Conservation (phyloP, 2,797 vertebrate species). For the Miichthys miiuy region DNA sequence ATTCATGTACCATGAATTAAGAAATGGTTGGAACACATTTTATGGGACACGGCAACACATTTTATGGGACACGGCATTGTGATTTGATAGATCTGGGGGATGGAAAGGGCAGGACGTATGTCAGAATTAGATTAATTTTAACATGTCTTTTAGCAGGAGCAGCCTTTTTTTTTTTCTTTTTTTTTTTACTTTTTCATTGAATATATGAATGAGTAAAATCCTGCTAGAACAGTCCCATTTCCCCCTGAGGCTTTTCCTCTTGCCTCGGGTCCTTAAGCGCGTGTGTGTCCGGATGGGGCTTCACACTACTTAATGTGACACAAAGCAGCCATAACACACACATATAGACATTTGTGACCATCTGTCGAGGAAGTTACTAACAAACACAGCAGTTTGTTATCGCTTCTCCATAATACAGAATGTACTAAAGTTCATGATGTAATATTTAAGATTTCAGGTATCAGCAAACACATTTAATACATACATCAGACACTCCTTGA, state of each 20-base stretch:
- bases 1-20: constrained; percentile 5
- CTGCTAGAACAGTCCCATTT: constrained; percentile 19
- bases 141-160: constrained; percentile 19
- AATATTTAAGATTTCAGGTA: not conserved
- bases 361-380: not conserved
- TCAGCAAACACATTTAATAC: not conserved
- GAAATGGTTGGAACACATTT: constrained; percentile 2
- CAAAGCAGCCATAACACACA: constrained; percentile 36
- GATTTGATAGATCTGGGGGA: constrained; percentile 33
- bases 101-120: constrained; percentile 5
- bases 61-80: constrained; percentile 4
- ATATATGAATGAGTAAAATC: constrained; percentile 28
- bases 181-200: constrained; percentile 11
- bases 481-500: not conserved
- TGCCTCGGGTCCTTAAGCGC: constrained; percentile 34
- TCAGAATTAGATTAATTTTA: constrained; percentile 26
- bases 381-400: not conserved
- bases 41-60: not conserved
- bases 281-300: constrained; percentile 26
- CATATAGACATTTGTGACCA: constrained; percentile 3
- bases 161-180: constrained; percentile 20
- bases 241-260: constrained; percentile 33
- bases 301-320: constrained; percentile 34
- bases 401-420: not conserved
- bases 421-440: not conserved